Evolutionary conservation across 1,140 invertebrate species (phyloP).

Genomic region (Drosophila chauvacae): DNA sequence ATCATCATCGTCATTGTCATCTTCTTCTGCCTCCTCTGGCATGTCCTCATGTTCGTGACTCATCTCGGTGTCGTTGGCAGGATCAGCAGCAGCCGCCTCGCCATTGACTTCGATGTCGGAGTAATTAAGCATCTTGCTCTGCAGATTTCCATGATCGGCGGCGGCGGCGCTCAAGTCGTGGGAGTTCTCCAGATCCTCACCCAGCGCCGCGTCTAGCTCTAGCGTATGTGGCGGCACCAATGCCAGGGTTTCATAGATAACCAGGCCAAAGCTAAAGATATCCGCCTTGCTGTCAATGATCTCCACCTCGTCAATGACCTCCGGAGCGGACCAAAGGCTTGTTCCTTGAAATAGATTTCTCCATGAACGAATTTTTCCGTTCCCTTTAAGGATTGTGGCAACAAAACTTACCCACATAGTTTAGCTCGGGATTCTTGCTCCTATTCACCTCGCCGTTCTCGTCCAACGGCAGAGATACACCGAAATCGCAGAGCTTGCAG

Average conservation of each 20-base stretch:
- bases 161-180: constrained; percentile 5
- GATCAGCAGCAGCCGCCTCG: not conserved
- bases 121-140: constrained; percentile 37
- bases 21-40: not conserved
- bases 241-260: constrained; percentile 93
- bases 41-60: not conserved
- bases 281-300: constrained; percentile 90
- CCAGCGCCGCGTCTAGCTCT: constrained; percentile 81
- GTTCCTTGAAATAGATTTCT: constrained; percentile 86
- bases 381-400: not conserved
- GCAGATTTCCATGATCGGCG: constrained; percentile 14
- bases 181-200: constrained; percentile 68
- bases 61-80: constrained; percentile 1
- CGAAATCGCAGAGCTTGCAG: constrained; percentile 94
- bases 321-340: constrained; percentile 91
- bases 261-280: constrained; percentile 91
- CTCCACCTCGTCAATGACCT: constrained; percentile 87
- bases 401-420: constrained; percentile 85
- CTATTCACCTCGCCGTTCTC: constrained; percentile 87
- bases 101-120: not conserved
- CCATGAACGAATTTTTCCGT: not conserved
- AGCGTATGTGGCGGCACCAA: constrained; percentile 88
- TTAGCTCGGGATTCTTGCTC: constrained; percentile 83
- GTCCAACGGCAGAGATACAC: constrained; percentile 90
- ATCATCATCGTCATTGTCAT: not conserved